A percentile compares a stretch with the other conserved stretches of the same genome.
These are phyloP conservation scores for Hydropotes inermis DNA, from an alignment of 2,113 vertebrate species.

Conservation along the genomic window DNA sequence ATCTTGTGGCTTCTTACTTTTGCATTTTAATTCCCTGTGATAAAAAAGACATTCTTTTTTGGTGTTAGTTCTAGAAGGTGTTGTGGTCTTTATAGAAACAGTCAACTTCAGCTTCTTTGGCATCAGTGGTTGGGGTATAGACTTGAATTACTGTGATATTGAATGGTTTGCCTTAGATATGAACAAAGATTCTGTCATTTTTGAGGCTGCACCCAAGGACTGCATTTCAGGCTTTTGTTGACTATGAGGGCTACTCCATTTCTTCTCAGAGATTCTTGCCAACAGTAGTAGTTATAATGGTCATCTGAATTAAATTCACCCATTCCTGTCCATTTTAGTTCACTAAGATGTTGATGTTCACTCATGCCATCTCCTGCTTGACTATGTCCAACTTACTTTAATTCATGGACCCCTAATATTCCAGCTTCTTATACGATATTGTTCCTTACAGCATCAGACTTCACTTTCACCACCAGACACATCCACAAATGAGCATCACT, in stretches of 20 bases:
- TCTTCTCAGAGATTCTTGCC: background rate
- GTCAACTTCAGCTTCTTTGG: background rate
- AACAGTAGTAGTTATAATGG: background rate
- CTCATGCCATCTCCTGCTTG: background rate
- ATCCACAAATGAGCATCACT: background rate
- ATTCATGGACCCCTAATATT: background rate
- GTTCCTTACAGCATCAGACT: background rate
- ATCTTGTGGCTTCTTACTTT: background rate
- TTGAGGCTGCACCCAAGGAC: background rate
- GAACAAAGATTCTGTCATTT: background rate
- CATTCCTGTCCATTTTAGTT: background rate
- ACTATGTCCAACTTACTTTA: background rate
- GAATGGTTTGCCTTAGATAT: background rate
- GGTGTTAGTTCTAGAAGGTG: background rate
- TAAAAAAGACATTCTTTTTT: background rate
- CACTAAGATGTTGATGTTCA: background rate
- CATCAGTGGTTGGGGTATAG: background rate
- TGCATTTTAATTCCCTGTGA: background rate
- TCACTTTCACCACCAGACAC: background rate
- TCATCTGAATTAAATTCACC: background rate
- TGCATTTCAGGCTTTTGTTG: background rate
- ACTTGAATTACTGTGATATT: background rate
- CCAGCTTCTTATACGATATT: background rate
- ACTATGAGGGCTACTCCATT: background rate
- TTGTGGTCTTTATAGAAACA: background rate